These are phyloP conservation scores for Pseudanteris insignis DNA, from an alignment of 2,888 invertebrate genomes.

Conservation along the genomic window DNA sequence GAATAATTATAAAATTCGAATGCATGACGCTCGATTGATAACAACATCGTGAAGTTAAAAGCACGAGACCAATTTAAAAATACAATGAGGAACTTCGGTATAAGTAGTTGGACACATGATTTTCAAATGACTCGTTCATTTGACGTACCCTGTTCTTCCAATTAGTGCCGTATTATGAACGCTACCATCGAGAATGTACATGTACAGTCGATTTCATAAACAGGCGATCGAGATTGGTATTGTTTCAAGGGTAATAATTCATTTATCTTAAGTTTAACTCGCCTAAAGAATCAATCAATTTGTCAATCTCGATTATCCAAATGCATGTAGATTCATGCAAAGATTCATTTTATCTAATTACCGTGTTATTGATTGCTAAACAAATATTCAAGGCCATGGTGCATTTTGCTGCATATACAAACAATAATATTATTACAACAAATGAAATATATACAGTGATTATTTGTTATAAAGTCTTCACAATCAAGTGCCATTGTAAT, in stretches of 20 bases:
- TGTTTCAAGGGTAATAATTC: slow-evolving; percentile 2
- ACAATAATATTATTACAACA: too few relatives aligned
- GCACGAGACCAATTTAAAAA: slow-evolving; percentile 29
- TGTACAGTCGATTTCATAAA: slow-evolving; percentile 51
- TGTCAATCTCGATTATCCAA: too few relatives aligned
- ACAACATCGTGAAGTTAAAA: slow-evolving; percentile 2
- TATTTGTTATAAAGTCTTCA: too few relatives aligned
- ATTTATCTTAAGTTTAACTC: neutral
- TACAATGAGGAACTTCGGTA: slow-evolving; percentile 40
- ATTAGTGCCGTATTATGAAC: slow-evolving; percentile 36
- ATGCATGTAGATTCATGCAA: too few relatives aligned
- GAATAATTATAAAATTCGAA: slow-evolving; percentile 5
- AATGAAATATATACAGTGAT: too few relatives aligned
- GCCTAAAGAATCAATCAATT: neutral
- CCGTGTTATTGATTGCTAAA: too few relatives aligned
- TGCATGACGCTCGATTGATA: slow-evolving; percentile 12
- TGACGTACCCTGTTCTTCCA: slow-evolving; percentile 47
- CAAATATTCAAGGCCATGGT: too few relatives aligned
- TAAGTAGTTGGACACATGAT: slow-evolving; percentile 39
- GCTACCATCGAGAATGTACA: slow-evolving; percentile 32
- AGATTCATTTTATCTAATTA: too few relatives aligned
- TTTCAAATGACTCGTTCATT: slow-evolving; percentile 42
- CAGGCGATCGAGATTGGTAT: slow-evolving; percentile 52
- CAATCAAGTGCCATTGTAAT: too few relatives aligned
- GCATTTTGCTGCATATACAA: too few relatives aligned